phyloP scores from a whole-genome alignment of 2,113 vertebrate genomes.

The Scolopax mira region DNA sequence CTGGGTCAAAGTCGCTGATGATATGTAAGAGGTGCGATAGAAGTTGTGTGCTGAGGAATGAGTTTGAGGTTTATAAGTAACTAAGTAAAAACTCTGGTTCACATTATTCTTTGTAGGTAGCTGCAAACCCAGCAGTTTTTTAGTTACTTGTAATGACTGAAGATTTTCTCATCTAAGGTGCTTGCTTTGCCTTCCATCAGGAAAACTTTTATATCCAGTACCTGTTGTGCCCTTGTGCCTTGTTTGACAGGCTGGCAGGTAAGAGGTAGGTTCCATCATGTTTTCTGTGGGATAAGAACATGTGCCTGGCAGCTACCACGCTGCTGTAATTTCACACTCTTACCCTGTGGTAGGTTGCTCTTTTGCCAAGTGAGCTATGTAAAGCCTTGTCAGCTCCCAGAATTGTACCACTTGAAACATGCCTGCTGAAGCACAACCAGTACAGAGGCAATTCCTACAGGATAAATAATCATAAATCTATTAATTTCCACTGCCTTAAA shows the following conservation, averaged over 20 bases:
- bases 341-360: not conserved
- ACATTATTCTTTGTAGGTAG: not conserved
- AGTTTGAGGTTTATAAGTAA: not conserved
- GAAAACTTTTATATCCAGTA: not conserved
- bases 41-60: not conserved
- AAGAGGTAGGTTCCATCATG: not conserved
- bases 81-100: not conserved
- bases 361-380: constrained; percentile 42
- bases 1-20: not conserved
- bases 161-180: not conserved
- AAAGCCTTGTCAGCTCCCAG: constrained; percentile 21
- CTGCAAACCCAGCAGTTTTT: not conserved
- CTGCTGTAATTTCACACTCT: constrained; percentile 38
- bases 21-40: not conserved
- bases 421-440: not conserved
- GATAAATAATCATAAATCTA: not conserved
- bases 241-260: constrained; percentile 32
- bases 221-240: not conserved
- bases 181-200: fast-evolving
- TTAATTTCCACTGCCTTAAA: not conserved
- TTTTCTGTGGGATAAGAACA: constrained; percentile 3
- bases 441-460: not conserved
- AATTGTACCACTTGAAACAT: not conserved
- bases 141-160: not conserved
- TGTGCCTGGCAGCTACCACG: not conserved